These are phyloP conservation scores for Helobdella robusta DNA, from an alignment of 2,888 invertebrate species.

Conservation along the genomic window DNA sequence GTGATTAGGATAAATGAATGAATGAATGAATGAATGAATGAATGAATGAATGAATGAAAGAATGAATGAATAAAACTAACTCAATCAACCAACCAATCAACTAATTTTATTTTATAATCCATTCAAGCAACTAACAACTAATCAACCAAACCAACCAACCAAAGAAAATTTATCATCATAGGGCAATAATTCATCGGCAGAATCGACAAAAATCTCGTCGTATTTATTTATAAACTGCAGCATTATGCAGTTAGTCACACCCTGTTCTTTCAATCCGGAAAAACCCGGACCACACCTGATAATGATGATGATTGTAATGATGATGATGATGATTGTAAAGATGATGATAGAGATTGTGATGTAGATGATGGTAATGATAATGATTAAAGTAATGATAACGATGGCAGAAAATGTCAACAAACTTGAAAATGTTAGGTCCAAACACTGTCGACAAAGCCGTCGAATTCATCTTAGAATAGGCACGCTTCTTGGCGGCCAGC, in stretches of 20 bases:
- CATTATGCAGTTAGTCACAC: slow-evolving; percentile 50
- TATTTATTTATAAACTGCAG: slow-evolving; percentile 49
- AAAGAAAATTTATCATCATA: slow-evolving; percentile 24
- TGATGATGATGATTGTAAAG: too few species aligned
- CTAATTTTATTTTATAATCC: too few species aligned
- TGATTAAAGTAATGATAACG: too few species aligned
- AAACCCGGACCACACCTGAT: slow-evolving; percentile 46
- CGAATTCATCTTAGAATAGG: slow-evolving; percentile 49
- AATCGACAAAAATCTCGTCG: slow-evolving; percentile 43
- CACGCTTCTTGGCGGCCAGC: slow-evolving; percentile 47
- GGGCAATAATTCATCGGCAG: slow-evolving; percentile 34
- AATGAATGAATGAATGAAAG: too few species aligned
- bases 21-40: too few species aligned
- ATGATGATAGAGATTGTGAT: too few species aligned
- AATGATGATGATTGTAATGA: too few species aligned
- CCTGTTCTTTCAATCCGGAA: slow-evolving; percentile 49
- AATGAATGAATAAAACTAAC: too few species aligned
- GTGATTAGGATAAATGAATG: too few species aligned
- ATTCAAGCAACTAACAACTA: too few species aligned
- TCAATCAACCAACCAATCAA: too few species aligned
- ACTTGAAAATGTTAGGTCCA: slow-evolving; percentile 52
- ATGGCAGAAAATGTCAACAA: neutral
- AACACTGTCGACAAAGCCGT: slow-evolving; percentile 51
- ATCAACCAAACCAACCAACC: slow-evolving; percentile 29
- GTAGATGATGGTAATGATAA: too few species aligned